phyloP scores from a whole-genome alignment of 2,888 invertebrate genomes.

The Coelogynopora nodosa region DNA sequence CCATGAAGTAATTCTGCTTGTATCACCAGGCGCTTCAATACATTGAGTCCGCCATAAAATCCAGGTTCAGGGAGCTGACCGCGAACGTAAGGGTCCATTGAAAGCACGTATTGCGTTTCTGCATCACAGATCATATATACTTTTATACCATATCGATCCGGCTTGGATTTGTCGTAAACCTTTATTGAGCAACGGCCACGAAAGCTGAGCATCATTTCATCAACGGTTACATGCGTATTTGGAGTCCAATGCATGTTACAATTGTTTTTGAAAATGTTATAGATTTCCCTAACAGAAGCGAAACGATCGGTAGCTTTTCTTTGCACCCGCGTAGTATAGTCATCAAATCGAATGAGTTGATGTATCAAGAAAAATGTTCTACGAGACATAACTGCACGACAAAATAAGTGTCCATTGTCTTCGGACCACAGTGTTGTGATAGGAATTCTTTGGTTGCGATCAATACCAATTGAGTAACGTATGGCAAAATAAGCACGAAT shows the following conservation, averaged over 20 bases:
- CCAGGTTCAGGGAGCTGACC: slow-evolving; percentile 23
- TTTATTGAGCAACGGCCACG: neutral
- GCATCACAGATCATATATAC: slow-evolving; percentile 14
- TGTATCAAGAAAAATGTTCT: neutral
- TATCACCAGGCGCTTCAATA: slow-evolving; percentile 28
- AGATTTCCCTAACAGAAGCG: slow-evolving; percentile 5
- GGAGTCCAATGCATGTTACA: neutral
- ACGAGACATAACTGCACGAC: slow-evolving; percentile 20
- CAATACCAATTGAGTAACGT: slow-evolving; percentile 20
- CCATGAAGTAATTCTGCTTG: slow-evolving; percentile 23
- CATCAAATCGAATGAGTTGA: neutral
- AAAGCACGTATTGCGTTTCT: slow-evolving; percentile 25
- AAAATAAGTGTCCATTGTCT: slow-evolving; percentile 25
- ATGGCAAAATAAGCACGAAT: slow-evolving; percentile 22
- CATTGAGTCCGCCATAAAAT: neutral
- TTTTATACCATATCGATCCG: slow-evolving; percentile 21
- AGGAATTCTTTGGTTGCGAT: slow-evolving; percentile 18
- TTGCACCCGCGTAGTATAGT: neutral
- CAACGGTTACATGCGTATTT: slow-evolving; percentile 1
- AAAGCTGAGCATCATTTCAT: neutral
- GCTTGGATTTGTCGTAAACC: neutral
- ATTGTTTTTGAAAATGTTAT: neutral
- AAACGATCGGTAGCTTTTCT: neutral
- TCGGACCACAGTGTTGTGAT: slow-evolving; percentile 19
- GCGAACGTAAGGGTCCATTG: slow-evolving; percentile 7